Conservation (phyloP, 2,888 invertebrate genomes). For the Drosophila greeni region DNA sequence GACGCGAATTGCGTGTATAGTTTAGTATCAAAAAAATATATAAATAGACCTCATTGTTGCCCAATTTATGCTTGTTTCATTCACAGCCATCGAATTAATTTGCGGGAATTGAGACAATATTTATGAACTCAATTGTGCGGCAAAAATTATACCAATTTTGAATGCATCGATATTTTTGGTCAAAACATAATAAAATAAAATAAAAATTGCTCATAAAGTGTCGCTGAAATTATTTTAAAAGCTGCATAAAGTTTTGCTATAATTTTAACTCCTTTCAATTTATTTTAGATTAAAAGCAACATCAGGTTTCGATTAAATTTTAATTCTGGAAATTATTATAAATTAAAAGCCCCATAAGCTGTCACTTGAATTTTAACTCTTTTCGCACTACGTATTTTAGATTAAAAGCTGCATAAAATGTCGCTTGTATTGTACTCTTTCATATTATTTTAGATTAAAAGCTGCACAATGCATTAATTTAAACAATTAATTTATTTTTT, state of each 20-base stretch:
- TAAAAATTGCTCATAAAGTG: not conserved
- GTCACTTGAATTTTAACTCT: not conserved
- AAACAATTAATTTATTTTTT: too few relatives aligned
- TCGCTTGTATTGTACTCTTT: not conserved
- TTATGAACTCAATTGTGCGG: conserved; percentile 28
- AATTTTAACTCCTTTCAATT: not conserved
- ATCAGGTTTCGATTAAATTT: not conserved
- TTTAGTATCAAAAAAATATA: conserved; percentile 42
- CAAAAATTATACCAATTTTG: conserved; percentile 17
- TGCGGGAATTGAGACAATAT: conserved; percentile 40
- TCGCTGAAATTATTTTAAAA: conserved; percentile 1
- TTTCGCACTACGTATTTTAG: not conserved
- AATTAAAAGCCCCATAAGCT: not conserved
- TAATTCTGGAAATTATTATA: not conserved
- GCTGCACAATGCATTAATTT: not conserved
- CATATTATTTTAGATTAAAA: not conserved
- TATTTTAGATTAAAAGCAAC: not conserved
- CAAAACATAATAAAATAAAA: not conserved
- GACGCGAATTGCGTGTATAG: conserved; percentile 37
- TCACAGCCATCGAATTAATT: conserved; percentile 26
- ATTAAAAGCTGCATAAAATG: not conserved
- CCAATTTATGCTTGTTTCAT: conserved; percentile 22
- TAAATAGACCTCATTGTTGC: conserved; percentile 8
- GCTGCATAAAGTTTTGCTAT: not conserved
- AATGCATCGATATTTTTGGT: conserved; percentile 9